These are phyloP conservation scores for Rhizoglyphus robini DNA, from an alignment of 1,140 invertebrate species.

Conservation along the genomic window DNA sequence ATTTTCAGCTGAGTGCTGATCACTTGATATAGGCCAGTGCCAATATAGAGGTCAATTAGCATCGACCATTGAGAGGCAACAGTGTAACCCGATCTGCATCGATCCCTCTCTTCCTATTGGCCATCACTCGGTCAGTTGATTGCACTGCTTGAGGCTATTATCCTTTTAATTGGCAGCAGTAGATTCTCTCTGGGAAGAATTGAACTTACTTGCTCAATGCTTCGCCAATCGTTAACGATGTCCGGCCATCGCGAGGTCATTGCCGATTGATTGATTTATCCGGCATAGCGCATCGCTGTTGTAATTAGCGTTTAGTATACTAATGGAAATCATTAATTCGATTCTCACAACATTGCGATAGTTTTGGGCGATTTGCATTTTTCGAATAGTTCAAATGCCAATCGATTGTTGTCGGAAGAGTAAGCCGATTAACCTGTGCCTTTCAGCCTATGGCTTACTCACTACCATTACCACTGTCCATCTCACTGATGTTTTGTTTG, in stretches of 20 bases:
- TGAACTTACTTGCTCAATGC: too few species aligned
- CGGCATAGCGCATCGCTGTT: not conserved
- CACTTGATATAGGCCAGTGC: not conserved
- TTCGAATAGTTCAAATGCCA: constrained; percentile 8
- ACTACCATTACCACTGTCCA: not conserved
- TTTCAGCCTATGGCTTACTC: too few species aligned
- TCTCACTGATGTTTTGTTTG: not conserved
- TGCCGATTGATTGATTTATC: not conserved
- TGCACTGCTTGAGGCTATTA: too few species aligned
- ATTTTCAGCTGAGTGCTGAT: not conserved
- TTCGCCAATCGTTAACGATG: not conserved
- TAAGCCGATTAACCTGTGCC: not conserved
- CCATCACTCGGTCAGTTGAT: too few species aligned
- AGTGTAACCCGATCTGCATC: not conserved
- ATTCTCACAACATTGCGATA: not conserved
- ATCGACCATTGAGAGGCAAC: too few species aligned
- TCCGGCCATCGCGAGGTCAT: not conserved
- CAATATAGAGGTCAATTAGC: not conserved
- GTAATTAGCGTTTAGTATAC: not conserved
- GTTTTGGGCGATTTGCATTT: not conserved
- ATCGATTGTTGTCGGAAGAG: constrained; percentile 1
- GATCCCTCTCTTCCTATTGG: not conserved
- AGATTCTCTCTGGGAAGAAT: too few species aligned
- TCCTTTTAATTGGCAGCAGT: too few species aligned
- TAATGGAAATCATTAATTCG: not conserved